These are phyloP conservation scores for Taurulus bubalis DNA, from an alignment of 2,113 vertebrate genomes.

Conservation along the genomic window DNA sequence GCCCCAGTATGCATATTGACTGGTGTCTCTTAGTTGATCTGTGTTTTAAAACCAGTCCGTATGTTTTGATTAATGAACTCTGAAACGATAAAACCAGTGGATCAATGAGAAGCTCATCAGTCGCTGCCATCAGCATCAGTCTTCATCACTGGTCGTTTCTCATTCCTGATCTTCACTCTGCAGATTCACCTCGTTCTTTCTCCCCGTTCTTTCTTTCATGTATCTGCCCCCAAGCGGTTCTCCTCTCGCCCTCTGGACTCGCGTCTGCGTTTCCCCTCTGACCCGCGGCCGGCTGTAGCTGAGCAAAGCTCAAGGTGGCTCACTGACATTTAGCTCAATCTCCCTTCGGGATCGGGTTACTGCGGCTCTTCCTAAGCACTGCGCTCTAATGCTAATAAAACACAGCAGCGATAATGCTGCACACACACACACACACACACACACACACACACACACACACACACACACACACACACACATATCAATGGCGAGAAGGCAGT, in stretches of 20 bases:
- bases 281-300: constrained; percentile 47
- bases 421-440: constrained; percentile 30
- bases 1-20: not conserved
- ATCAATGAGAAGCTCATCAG: not conserved
- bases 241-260: not conserved
- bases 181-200: not conserved
- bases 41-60: not conserved
- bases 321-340: constrained; percentile 85
- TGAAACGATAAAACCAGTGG: not conserved
- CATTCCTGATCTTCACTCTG: not conserved
- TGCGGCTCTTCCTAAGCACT: constrained; percentile 61
- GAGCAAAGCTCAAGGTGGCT: constrained; percentile 73
- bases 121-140: not conserved
- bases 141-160: not conserved
- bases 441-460: constrained; percentile 21
- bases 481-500: constrained; percentile 9
- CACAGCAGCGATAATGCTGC: constrained; percentile 65
- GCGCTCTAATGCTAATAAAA: constrained; percentile 71
- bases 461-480: constrained; percentile 32
- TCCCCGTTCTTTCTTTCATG: constrained; percentile 1
- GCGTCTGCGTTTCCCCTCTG: constrained; percentile 44
- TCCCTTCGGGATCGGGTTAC: constrained; percentile 76
- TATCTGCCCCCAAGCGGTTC: not conserved
- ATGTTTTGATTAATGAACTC: not conserved
- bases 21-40: not conserved